A percentile compares a stretch with the other conserved stretches of the same genome.
Evolutionary conservation across 2,113 vertebrate species (phyloP).

Genomic region (Aramus guarauna): DNA sequence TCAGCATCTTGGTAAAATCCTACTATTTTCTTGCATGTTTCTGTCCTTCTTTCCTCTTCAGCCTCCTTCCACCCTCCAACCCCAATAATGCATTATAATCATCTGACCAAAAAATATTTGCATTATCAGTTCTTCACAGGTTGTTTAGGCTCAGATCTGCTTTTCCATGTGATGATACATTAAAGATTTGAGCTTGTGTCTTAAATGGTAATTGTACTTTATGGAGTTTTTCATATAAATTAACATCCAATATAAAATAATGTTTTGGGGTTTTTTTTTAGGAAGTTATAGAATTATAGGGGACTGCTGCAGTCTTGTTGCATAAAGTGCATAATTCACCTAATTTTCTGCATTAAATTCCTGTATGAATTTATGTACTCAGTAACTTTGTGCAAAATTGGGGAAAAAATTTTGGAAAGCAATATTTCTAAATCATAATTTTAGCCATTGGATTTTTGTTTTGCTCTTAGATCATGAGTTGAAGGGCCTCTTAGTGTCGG

Average conservation of each 20-base stretch:
- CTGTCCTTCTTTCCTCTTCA: neutral
- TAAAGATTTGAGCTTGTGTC: neutral
- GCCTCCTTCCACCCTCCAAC: accelerated
- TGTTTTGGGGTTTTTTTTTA: neutral
- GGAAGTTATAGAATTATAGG: neutral
- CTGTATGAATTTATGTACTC: accelerated
- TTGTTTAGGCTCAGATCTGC: neutral
- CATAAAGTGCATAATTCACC: accelerated
- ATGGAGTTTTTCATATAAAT: neutral
- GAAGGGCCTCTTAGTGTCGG: neutral
- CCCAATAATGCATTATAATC: neutral
- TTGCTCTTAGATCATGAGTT: neutral
- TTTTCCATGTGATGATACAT: neutral
- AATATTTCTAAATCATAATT: neutral
- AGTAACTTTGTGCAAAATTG: accelerated
- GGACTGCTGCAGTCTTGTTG: neutral
- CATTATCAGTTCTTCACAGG: neutral
- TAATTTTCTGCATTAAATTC: neutral
- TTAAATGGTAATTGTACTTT: neutral
- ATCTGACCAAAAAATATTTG: neutral
- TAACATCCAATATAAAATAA: neutral
- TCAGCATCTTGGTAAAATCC: neutral
- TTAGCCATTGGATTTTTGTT: neutral
- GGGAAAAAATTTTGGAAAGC: neutral
- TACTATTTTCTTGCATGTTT: accelerated